A percentile compares a stretch with the other conserved stretches of the same genome.
phyloP scores from a whole-genome alignment of 1,140 invertebrate species.

The Hormaphis cornu region DNA sequence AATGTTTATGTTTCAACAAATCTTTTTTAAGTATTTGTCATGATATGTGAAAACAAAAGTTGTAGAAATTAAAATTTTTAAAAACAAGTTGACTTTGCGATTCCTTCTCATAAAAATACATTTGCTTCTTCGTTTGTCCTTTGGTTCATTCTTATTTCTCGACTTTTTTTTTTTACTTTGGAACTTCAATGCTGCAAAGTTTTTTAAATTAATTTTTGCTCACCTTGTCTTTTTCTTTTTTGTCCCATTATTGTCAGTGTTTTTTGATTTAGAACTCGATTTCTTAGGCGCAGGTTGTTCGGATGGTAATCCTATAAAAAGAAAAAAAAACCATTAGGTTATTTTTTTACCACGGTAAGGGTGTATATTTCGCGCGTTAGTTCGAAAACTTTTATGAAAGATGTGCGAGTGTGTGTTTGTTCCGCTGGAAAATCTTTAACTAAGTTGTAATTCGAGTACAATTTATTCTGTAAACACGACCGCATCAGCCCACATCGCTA shows the following conservation, averaged over 20 bases:
- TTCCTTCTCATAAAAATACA: background rate
- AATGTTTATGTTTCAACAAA: background rate
- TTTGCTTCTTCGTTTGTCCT: background rate
- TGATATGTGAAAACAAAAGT: background rate
- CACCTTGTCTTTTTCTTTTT: constrained; percentile 92
- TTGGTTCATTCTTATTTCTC: background rate
- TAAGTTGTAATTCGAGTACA: too few species aligned
- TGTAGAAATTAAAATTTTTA: background rate
- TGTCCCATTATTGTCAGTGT: constrained; percentile 65
- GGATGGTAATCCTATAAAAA: background rate
- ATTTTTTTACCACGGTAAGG: too few species aligned
- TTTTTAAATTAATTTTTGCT: too few species aligned
- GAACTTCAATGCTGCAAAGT: too few species aligned
- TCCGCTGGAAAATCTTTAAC: too few species aligned
- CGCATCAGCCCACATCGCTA: too few species aligned
- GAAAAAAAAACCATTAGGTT: background rate
- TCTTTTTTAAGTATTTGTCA: background rate
- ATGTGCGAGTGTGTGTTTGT: too few species aligned
- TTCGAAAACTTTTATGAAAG: too few species aligned
- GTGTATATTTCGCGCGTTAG: too few species aligned
- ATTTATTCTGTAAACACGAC: too few species aligned
- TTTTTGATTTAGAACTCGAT: constrained; percentile 46
- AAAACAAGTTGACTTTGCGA: background rate
- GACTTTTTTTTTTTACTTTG: too few species aligned
- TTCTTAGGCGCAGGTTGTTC: constrained; percentile 15